Evolutionary conservation across 2,888 invertebrate genomes (phyloP).

Genomic region (Galeopsomyia nigrocyanea): DNA sequence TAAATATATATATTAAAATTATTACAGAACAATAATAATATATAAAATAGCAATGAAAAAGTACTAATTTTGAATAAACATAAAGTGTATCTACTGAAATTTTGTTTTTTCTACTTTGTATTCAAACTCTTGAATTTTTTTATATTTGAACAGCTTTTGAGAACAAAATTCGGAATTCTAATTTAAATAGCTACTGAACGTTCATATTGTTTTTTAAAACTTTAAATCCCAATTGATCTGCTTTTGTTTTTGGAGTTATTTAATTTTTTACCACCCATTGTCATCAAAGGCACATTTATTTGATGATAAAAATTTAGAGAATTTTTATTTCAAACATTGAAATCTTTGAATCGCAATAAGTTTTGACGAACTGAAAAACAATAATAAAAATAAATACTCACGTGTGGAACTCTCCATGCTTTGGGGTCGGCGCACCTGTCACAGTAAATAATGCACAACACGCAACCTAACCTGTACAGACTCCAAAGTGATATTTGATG

Average conservation of each 20-base stretch:
- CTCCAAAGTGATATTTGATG: too few relatives aligned
- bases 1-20: slow-evolving; percentile 14
- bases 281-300: not conserved
- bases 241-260: too few relatives aligned
- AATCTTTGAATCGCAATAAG: too few relatives aligned
- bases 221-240: too few relatives aligned
- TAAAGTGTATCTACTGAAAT: slow-evolving; percentile 5
- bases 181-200: too few relatives aligned
- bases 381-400: slow-evolving; percentile 10
- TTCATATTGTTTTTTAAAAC: too few relatives aligned
- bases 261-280: not conserved
- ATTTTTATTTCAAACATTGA: too few relatives aligned
- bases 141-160: not conserved
- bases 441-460: not conserved
- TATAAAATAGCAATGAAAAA: slow-evolving; percentile 6
- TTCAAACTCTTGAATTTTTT: not conserved
- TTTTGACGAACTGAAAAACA: too few relatives aligned
- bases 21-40: slow-evolving; percentile 4
- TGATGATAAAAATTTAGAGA: not conserved
- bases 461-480: slow-evolving; percentile 11
- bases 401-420: slow-evolving; percentile 28
- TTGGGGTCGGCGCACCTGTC: not conserved
- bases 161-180: too few relatives aligned
- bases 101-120: not conserved
- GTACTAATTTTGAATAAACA: slow-evolving; percentile 37